Base-by-base conservation (phyloP, 2,797 vertebrate species). In the Busarellus nigricollis region DNA sequence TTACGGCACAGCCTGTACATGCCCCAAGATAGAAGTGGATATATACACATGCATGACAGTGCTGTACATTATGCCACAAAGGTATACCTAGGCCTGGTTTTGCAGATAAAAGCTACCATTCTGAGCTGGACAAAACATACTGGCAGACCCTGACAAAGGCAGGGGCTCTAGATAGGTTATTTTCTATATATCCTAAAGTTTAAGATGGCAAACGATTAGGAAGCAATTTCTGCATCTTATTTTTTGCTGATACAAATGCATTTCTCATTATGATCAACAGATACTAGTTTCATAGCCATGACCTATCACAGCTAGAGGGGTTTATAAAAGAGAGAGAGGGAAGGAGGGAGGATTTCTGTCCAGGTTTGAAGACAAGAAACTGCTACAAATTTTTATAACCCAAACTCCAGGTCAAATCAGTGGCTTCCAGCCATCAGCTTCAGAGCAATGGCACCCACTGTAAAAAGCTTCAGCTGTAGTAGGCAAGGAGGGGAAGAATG, bases 1-100 rank as follows among this genome's bases (percentile, higher is more conserved):
- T 6, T 26, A 15, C 0, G 0, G 28, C 44, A 66, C 10, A 5
- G 79, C 24, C 61, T 71, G 29, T 5, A 15, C 28, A 5, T 0
- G 1, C 11, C 49, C 37, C 45, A n/a, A 3, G 31, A 49, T 0
- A 71, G 21, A 58, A 55, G 47, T 3, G 17, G 49, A 44, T 25
- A 10, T 7, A 38, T 8, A 42, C 33, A 76, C 35, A 20, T 7
- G 26, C 1, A 2, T 13, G 28, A 10, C 66, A 55, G 24, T 10
- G 49, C 62, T 55, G 24, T 42, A n/a, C 40, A 4, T 33, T 58
- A 73, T 15, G 63, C 35, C 37, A 67, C 5, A 4, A n/a, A 15
- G 7, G 7, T 7, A 15, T 31, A 57, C n/a, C 45, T 49, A 12
- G 17, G 37, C 26, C 49, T 44, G 12, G 4, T 11, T 74, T 54